A percentile compares a stretch with the other conserved stretches of the same genome.
Evolutionary conservation across 2,113 vertebrate species (phyloP).

Genomic region (Astur gentilis): DNA sequence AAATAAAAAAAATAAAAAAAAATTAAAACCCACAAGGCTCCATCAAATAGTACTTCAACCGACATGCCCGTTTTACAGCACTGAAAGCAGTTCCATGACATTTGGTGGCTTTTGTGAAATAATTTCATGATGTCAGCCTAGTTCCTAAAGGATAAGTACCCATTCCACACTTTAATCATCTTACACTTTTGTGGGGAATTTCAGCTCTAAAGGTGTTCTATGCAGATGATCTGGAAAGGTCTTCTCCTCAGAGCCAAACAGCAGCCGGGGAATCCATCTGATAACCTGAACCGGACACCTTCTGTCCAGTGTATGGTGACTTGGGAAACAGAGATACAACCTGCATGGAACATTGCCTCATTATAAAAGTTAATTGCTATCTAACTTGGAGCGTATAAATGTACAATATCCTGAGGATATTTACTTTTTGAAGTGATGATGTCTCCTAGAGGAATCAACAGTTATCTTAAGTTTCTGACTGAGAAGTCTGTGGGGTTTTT

Average conservation of each 20-base stretch:
- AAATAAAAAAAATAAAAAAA: neutral
- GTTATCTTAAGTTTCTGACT: neutral
- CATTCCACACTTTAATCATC: neutral
- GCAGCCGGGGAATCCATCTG: neutral
- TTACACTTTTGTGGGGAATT: neutral
- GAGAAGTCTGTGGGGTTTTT: neutral
- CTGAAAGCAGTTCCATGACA: neutral
- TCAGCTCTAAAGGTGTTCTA: neutral
- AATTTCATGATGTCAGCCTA: neutral
- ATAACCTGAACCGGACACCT: neutral
- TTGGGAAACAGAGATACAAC: neutral
- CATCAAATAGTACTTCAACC: neutral
- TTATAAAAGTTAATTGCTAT: neutral
- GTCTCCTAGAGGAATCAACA: neutral
- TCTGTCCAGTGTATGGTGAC: neutral
- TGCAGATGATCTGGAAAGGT: neutral
- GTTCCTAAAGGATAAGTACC: neutral
- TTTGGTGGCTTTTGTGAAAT: neutral
- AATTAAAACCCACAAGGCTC: neutral
- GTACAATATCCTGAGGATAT: neutral
- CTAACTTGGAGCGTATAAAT: neutral
- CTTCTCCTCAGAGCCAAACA: neutral
- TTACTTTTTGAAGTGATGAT: neutral
- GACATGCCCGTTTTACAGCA: fast-evolving
- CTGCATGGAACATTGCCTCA: neutral